Conservation (phyloP, 2,797 vertebrate species). For the Holocentrus rufus region DNA sequence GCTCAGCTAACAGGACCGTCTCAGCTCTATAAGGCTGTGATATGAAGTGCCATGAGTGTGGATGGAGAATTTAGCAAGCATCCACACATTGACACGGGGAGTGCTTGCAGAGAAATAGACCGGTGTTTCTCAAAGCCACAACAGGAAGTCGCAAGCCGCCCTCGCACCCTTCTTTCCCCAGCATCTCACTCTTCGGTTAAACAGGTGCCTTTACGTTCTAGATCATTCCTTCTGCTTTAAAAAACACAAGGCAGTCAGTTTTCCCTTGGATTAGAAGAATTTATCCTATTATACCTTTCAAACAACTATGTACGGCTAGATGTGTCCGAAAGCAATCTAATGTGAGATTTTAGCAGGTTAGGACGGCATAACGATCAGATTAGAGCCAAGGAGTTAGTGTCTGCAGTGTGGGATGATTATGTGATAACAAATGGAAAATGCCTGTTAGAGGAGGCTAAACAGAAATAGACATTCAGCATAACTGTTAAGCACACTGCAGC, state of each 20-base stretch:
- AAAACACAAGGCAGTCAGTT: constrained; percentile 12
- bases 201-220: constrained; percentile 76
- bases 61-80: constrained; percentile 49
- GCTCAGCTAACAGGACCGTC: not conserved
- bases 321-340: not conserved
- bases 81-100: constrained; percentile 53
- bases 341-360: not conserved
- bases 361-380: constrained; percentile 16
- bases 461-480: constrained; percentile 7
- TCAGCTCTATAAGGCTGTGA: constrained; percentile 11
- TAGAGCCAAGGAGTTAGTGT: constrained; percentile 16
- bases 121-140: constrained; percentile 75
- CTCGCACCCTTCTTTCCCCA: constrained; percentile 70
- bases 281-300: not conserved
- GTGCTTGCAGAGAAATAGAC: constrained; percentile 64
- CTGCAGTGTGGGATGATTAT: constrained; percentile 6
- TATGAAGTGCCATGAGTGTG: constrained; percentile 22
- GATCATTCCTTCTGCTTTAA: constrained; percentile 63
- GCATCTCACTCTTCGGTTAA: constrained; percentile 62
- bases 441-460: constrained; percentile 33
- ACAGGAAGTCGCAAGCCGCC: constrained; percentile 81
- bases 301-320: not conserved
- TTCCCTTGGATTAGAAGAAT: constrained; percentile 9
- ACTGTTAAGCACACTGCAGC: not conserved
- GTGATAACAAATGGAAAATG: constrained; percentile 49